Conservation (phyloP, 2,113 vertebrate species). For the Myiozetetes cayanensis region DNA sequence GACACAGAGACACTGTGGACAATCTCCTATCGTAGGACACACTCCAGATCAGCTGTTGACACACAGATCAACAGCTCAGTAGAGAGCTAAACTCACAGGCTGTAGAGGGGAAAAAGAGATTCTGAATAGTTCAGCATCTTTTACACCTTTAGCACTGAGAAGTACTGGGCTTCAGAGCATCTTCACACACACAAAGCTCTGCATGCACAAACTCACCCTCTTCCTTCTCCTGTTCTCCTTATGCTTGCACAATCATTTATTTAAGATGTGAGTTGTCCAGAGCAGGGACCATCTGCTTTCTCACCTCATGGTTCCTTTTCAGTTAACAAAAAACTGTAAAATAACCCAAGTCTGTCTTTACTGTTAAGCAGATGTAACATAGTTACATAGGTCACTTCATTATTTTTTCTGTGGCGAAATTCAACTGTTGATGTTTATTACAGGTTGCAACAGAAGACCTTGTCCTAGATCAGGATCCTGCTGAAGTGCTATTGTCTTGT, state of each 20-base stretch:
- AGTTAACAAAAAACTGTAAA: neutral
- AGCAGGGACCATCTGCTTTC: neutral
- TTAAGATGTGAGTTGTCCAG: neutral
- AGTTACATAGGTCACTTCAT: neutral
- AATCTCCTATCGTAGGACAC: accelerated
- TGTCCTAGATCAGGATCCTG: neutral
- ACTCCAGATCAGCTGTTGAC: neutral
- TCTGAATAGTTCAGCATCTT: neutral
- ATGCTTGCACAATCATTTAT: neutral
- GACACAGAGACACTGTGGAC: neutral
- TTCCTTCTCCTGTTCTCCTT: neutral
- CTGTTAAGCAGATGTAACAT: neutral
- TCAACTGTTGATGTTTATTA: neutral
- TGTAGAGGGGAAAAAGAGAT: neutral
- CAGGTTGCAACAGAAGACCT: neutral
- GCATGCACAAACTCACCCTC: neutral
- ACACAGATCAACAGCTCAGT: accelerated
- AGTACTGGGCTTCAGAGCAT: neutral
- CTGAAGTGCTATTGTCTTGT: neutral
- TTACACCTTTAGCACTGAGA: neutral
- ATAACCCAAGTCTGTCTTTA: neutral
- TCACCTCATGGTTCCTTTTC: neutral
- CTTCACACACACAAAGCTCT: neutral
- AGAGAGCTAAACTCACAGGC: neutral
- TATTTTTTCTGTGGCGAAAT: neutral